Conservation (phyloP, 2,888 invertebrate species). For the Agrochola lota region DNA sequence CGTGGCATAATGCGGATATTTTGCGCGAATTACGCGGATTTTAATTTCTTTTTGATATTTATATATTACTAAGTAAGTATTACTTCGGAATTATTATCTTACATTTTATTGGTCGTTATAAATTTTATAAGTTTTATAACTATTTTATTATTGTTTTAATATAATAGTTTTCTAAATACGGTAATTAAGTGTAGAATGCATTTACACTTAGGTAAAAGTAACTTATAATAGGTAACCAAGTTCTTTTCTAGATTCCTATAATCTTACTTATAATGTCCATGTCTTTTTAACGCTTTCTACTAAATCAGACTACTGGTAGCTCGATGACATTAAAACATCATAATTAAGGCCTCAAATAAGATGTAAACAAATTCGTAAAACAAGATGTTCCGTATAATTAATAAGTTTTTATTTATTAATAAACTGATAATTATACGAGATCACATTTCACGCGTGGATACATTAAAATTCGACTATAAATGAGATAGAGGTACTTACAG, state of each 20-base stretch:
- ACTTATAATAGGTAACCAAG: not conserved
- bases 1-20: slow-evolving; percentile 56
- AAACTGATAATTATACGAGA: slow-evolving; percentile 48
- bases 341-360: slow-evolving; percentile 62
- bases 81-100: slow-evolving; percentile 16
- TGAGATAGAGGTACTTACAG: not conserved
- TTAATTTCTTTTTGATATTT: slow-evolving; percentile 53
- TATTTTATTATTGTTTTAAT: not conserved
- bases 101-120: slow-evolving; percentile 28
- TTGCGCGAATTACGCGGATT: slow-evolving; percentile 41
- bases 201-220: not conserved
- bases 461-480: slow-evolving; percentile 12
- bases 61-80: not conserved
- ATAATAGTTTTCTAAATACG: not conserved
- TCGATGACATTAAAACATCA: slow-evolving; percentile 48
- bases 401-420: slow-evolving; percentile 54
- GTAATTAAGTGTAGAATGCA: not conserved
- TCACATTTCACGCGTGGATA: slow-evolving; percentile 22
- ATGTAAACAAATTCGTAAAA: slow-evolving; percentile 59
- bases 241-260: not conserved
- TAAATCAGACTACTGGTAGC: slow-evolving; percentile 33
- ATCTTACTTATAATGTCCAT: not conserved
- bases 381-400: slow-evolving; percentile 62
- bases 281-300: slow-evolving; percentile 18
- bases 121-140: not conserved